Evolutionary conservation across 2,797 vertebrate species (phyloP), one percentile per base, ranked within the genome.

Genomic region (Mus caroli): DNA sequence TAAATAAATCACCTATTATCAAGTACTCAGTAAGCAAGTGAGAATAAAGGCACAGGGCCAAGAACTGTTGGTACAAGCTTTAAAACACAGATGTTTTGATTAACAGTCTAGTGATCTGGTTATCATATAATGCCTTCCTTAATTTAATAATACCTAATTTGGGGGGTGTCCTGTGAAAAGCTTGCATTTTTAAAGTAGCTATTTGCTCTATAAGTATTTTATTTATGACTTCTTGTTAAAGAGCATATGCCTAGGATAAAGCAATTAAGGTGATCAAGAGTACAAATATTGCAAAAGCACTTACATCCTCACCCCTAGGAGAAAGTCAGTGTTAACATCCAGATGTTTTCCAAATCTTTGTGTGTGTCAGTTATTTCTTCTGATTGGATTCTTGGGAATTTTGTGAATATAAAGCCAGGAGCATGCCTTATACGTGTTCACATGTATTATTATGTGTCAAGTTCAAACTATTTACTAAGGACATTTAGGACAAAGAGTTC

Each of bases 1-100:
- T 92, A 96, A 94, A 85, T 93, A 96, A 96, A 95, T 84, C 90
- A 0, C 80, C 40, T 80, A 40, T 94, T 94, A 97, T 98, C 94
- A 97, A 95, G 67, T 78, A 91, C 67, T 96, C 84, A 52, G 79
- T 94, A 96, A 97, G 92, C 64, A 97, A 83, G 82, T 43, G 43
- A 93, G 85, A 96, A 84, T 54, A 71, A 94, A 90, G 31, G 84
- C 77, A 34, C 14, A 40, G 28, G 80, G 94, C 43, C 90, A 86
- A 67, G 77, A 82, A 90, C n/a, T 11, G 43, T 85, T 64, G 97
- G 85, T 96, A 40, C 15, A n/a, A 91, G 52, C 86, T 92, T 94
- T 94, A 85, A 96, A 97, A 95, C 54, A 9, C 28, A 80, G 46
- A 52, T 82, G 71, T 94, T 95, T 94, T 96, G 46, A 89, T 92